Base-by-base conservation (phyloP, 1,140 invertebrate genomes). In the Drosophila carrolli region DNA sequence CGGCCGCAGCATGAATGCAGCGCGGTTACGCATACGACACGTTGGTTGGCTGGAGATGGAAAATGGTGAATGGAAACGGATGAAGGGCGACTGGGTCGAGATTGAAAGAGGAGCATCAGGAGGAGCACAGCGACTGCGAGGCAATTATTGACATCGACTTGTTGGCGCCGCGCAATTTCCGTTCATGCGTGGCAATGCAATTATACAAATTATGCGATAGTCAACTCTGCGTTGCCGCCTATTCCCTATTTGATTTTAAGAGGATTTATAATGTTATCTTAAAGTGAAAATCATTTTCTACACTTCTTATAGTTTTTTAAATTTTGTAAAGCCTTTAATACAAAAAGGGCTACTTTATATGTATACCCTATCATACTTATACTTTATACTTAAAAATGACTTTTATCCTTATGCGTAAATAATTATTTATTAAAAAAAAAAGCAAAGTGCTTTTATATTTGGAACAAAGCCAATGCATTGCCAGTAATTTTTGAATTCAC, bases 61-160 rank as follows among this genome's bases (percentile, higher is more conserved):
- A 13, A n/a, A 14, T 10, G 44, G 19, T 6, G 47, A 13, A n/a
- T 13, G 13, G 23, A 13, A 6, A 35, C 43, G 29, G 37, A 13
- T 23, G 11, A 48, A 37, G 5, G 29, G 27, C 13, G 16, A 55
- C 19, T 41, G 19, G 32, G 32, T 8, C 29, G 19, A 19, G 60
- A 46, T n/a, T 14, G 53, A 47, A 37, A 16, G 11, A 11, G 32
- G 7, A 14, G 27, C 14, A 38, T 16, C 1, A 0, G 32, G 35
- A 19, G 32, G 14, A 29, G 27, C 44, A 58, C 43, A 56, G 43
- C 38, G 62, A 63, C 71, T 57, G 63, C 8, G 50, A 56, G 73
- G 74, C 75, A 82, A 82, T 82, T 82, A 82, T 82, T 65, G 74
- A 82, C 79, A 74, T 63, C 74, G 79, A 82, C 79, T 82, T 75